phyloP scores from a whole-genome alignment of 2,797 vertebrate genomes.

The Sparus aurata region DNA sequence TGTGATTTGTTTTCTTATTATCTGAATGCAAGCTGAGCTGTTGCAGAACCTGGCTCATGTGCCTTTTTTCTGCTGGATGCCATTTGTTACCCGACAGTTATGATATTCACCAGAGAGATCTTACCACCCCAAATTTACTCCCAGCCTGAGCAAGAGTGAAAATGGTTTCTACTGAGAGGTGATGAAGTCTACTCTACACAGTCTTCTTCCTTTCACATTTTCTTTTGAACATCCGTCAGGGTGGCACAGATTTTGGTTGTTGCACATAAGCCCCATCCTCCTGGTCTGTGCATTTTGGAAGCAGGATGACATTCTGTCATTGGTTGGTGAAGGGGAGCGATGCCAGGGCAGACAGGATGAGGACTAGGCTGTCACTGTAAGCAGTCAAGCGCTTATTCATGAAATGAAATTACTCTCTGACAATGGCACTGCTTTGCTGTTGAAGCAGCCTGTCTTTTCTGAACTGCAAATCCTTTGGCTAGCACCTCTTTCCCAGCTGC shows the following conservation, averaged over 20 bases:
- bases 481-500: constrained; percentile 43
- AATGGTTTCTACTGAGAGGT: constrained; percentile 19
- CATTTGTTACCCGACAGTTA: constrained; percentile 32
- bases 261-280: constrained; percentile 66
- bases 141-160: constrained; percentile 36
- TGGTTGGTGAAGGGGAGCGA: constrained; percentile 62
- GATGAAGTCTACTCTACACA: constrained; percentile 29
- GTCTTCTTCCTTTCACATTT: constrained; percentile 55
- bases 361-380: constrained; percentile 82
- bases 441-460: constrained; percentile 79
- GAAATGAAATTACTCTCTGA: constrained; percentile 87
- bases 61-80: background rate
- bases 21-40: constrained; percentile 24
- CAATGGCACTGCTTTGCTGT: constrained; percentile 82
- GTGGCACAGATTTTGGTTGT: constrained; percentile 64
- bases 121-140: constrained; percentile 28
- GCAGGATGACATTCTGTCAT: constrained; percentile 75
- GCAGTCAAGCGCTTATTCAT: constrained; percentile 85
- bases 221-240: constrained; percentile 65
- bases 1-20: constrained; percentile 16
- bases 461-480: constrained; percentile 79
- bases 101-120: constrained; percentile 32
- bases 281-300: constrained; percentile 75
- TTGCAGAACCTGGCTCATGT: constrained; percentile 25
- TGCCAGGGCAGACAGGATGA: constrained; percentile 75